Evolutionary conservation across 2,888 invertebrate species (phyloP).

Genomic region (Drosophila parthenogenetica): DNA sequence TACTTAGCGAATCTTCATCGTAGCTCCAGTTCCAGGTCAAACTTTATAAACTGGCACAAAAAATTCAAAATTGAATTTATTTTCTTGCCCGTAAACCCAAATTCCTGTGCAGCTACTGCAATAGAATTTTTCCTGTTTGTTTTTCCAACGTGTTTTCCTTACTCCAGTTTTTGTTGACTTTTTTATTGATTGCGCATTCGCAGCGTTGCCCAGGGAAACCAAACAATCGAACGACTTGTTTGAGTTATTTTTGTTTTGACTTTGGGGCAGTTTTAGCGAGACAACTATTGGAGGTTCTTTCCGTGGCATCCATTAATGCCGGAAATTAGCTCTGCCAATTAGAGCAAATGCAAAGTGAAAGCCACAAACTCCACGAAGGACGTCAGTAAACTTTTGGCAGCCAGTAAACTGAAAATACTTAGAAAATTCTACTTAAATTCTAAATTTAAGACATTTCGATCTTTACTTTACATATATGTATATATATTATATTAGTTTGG

Average conservation of each 20-base stretch:
- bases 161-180: slow-evolving; percentile 62
- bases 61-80: slow-evolving; percentile 19
- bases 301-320: slow-evolving; percentile 50
- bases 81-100: slow-evolving; percentile 63
- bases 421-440: too few relatives aligned
- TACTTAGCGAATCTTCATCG: slow-evolving; percentile 7
- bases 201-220: slow-evolving; percentile 62
- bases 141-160: slow-evolving; percentile 3
- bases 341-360: slow-evolving; percentile 46
- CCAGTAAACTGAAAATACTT: slow-evolving; percentile 7
- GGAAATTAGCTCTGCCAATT: slow-evolving; percentile 66
- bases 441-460: background rate
- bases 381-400: slow-evolving; percentile 6
- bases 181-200: slow-evolving; percentile 66
- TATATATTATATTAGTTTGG: slow-evolving; percentile 43
- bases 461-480: slow-evolving; percentile 22
- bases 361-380: slow-evolving; percentile 19
- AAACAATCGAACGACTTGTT: slow-evolving; percentile 1
- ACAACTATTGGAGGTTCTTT: slow-evolving; percentile 40
- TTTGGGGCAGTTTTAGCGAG: slow-evolving; percentile 26
- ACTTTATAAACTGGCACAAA: slow-evolving; percentile 58
- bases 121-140: slow-evolving; percentile 35
- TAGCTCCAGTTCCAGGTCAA: slow-evolving; percentile 48
- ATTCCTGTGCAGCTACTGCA: slow-evolving; percentile 67
- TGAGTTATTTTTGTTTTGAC: slow-evolving; percentile 56